Percentiles rank a stretch among this genome's conserved stretches.
phyloP scores from a whole-genome alignment of 2,888 invertebrate genomes.

The Mycalesis mineus region DNA sequence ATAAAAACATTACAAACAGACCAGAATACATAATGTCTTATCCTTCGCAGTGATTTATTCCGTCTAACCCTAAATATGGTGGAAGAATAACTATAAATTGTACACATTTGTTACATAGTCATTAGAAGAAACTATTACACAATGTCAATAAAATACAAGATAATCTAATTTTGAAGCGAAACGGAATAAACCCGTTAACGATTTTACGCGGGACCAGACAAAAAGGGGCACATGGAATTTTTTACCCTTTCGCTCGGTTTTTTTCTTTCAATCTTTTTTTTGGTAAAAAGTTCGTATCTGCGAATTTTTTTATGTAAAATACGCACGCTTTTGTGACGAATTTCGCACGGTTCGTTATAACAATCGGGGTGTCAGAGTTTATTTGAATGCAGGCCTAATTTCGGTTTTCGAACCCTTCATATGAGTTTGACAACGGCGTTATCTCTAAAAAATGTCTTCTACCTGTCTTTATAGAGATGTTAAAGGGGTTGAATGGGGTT shows the following conservation, averaged over 20 bases:
- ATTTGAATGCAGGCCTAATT: constrained; percentile 73
- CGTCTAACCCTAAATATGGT: too few relatives aligned
- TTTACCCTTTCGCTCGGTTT: constrained; percentile 44
- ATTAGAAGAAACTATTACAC: background rate
- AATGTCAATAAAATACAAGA: background rate
- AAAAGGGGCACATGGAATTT: constrained; percentile 21
- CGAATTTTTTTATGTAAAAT: constrained; percentile 23
- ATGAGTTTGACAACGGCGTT: constrained; percentile 48
- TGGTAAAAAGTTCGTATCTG: constrained; percentile 28
- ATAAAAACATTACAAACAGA: too few relatives aligned
- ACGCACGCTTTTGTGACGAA: constrained; percentile 47
- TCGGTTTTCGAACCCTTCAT: constrained; percentile 60
- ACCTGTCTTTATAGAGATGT: constrained; percentile 55
- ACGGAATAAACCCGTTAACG: constrained; percentile 23
- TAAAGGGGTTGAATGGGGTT: constrained; percentile 64
- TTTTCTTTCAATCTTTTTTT: constrained; percentile 45
- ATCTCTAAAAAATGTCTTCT: constrained; percentile 53
- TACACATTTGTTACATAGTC: too few relatives aligned
- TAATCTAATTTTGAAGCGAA: constrained; percentile 1
- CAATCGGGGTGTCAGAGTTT: constrained; percentile 50
- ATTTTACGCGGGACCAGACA: constrained; percentile 21
- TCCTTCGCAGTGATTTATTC: too few relatives aligned
- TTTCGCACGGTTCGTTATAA: constrained; percentile 74
- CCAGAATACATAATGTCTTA: too few relatives aligned
- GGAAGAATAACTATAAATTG: too few relatives aligned